Evolutionary conservation across 1,140 invertebrate species (phyloP).

Genomic region (Littorina saxatilis): DNA sequence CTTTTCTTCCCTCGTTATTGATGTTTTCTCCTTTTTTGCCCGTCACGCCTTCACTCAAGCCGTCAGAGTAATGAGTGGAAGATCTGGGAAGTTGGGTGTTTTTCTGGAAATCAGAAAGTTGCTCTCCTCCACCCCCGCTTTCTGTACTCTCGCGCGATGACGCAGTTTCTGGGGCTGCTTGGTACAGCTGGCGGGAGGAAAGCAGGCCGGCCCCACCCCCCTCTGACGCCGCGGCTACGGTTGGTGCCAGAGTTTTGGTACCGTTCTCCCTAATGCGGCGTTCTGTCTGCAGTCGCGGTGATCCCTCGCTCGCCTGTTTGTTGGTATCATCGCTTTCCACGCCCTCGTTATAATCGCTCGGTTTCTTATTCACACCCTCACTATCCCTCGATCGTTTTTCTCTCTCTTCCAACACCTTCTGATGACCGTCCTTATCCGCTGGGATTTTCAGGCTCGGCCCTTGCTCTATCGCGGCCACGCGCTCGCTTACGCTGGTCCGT

Average conservation of each 20-base stretch:
- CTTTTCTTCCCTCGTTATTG: no score
- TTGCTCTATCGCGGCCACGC: constrained; percentile 5
- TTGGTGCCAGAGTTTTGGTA: neutral
- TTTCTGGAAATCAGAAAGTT: neutral
- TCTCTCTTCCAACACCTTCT: neutral
- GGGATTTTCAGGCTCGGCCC: neutral
- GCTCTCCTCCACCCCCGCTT: neutral
- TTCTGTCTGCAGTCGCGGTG: neutral
- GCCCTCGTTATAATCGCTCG: neutral
- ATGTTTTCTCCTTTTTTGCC: no score
- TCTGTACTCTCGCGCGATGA: neutral
- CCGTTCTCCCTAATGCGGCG: neutral
- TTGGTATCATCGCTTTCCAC: neutral
- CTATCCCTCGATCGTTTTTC: no score
- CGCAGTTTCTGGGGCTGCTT: neutral
- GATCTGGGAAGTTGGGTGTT: no score
- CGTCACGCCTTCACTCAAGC: no score
- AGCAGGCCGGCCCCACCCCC: neutral
- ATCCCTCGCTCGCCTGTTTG: neutral
- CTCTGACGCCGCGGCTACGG: neutral
- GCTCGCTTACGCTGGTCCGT: constrained; percentile 4
- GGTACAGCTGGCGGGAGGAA: neutral
- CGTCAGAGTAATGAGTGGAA: no score
- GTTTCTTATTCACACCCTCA: no score
- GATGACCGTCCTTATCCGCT: neutral